Conservation (phyloP, 1,140 invertebrate genomes). For the Sipha flava region DNA sequence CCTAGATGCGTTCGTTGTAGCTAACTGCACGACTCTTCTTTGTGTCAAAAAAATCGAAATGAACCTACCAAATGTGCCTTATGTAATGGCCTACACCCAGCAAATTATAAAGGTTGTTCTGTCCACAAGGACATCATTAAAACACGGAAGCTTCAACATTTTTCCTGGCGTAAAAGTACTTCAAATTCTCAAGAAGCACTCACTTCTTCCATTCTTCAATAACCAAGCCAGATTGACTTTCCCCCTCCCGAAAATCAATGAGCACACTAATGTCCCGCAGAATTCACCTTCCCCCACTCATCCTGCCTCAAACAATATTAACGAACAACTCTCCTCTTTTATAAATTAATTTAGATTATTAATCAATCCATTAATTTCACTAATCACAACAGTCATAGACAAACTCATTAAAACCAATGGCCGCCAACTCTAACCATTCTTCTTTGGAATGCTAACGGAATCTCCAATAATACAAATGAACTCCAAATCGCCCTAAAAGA, state of each 20-base stretch:
- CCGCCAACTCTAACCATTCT: not conserved
- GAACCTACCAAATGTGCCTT: constrained; percentile 33
- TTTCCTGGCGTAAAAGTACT: too few species aligned
- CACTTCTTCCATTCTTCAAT: not conserved
- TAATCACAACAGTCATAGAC: not conserved
- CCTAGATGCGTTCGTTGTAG: constrained; percentile 43
- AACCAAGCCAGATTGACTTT: not conserved
- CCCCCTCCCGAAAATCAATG: not conserved
- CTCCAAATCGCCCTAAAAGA: too few species aligned
- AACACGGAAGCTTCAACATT: too few species aligned
- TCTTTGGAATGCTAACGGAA: too few species aligned
- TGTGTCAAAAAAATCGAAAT: constrained; percentile 42
- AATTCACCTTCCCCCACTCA: not conserved
- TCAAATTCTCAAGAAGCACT: too few species aligned
- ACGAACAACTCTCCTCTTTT: not conserved
- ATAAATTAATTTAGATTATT: too few species aligned
- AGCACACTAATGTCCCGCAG: too few species aligned
- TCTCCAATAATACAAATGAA: too few species aligned
- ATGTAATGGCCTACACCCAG: not conserved
- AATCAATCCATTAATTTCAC: too few species aligned
- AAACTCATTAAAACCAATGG: not conserved
- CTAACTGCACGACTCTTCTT: constrained; percentile 40
- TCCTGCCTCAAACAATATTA: not conserved
- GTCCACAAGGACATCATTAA: too few species aligned
- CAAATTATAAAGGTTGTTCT: not conserved